phyloP scores from a whole-genome alignment of 2,888 invertebrate genomes.

The Pegoplata infirma region DNA sequence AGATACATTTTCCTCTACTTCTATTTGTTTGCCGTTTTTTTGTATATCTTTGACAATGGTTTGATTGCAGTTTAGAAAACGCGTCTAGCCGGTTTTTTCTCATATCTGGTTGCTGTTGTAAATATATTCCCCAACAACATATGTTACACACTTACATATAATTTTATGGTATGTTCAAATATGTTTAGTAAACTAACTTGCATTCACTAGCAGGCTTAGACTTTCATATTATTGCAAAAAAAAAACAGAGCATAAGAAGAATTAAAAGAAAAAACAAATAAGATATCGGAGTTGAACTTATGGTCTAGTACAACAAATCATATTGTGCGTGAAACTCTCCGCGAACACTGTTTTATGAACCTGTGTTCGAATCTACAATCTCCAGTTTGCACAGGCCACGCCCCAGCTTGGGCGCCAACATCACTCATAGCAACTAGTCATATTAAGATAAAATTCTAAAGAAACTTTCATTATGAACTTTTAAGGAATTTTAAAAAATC shows the following conservation, averaged over 20 bases:
- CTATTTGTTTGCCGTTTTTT: slow-evolving; percentile 7
- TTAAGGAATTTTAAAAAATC: no score
- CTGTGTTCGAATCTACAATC: no score
- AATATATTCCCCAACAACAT: not conserved
- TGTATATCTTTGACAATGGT: slow-evolving; percentile 39
- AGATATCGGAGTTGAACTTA: no score
- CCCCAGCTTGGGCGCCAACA: no score
- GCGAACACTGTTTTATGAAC: no score
- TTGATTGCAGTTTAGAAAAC: slow-evolving; percentile 60
- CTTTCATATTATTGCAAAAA: not conserved
- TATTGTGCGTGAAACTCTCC: no score
- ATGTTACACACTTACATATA: not conserved
- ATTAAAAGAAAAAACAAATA: no score
- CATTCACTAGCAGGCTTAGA: not conserved
- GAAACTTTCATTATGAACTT: no score
- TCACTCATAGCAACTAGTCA: no score
- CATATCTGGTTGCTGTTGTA: not conserved
- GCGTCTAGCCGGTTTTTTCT: slow-evolving; percentile 59
- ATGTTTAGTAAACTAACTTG: not conserved
- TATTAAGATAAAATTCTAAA: no score
- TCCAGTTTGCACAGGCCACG: no score
- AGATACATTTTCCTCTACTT: not conserved
- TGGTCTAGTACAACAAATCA: no score
- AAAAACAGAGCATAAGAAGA: not conserved
- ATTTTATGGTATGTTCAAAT: not conserved